Conservation (phyloP, 2,113 vertebrate genomes). For the Eolophus roseicapilla region DNA sequence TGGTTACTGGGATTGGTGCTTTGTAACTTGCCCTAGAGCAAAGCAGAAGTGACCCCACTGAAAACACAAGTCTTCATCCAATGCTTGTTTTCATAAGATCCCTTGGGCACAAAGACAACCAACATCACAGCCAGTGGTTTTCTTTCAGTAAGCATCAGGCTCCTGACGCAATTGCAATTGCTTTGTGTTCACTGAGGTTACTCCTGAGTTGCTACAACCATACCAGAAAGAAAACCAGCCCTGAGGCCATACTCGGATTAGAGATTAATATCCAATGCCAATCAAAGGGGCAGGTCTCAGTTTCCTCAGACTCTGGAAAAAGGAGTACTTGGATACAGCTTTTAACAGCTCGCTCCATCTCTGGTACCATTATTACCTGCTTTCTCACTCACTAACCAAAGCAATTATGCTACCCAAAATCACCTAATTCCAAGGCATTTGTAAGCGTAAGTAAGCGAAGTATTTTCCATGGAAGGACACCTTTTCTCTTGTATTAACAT, state of each 20-base stretch:
- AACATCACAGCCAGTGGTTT: rapidly evolving
- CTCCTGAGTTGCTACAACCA: background rate
- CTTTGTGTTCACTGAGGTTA: background rate
- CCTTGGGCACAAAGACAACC: background rate
- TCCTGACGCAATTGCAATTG: background rate
- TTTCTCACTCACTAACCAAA: background rate
- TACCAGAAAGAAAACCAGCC: background rate
- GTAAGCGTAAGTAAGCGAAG: background rate
- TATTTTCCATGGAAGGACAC: slow-evolving; percentile 35
- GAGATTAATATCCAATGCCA: background rate
- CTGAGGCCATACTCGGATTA: background rate
- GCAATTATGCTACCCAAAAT: background rate
- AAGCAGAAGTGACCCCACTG: background rate
- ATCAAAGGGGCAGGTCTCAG: background rate
- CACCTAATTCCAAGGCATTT: slow-evolving; percentile 19
- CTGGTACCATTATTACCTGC: background rate
- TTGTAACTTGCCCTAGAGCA: background rate
- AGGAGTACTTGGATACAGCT: background rate
- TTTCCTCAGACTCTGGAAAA: background rate
- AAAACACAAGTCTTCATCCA: background rate
- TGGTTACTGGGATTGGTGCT: background rate
- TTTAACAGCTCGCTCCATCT: background rate
- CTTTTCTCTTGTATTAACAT: slow-evolving; percentile 12
- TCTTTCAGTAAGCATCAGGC: background rate
- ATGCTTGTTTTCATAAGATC: background rate